phyloP scores from a whole-genome alignment of 2,888 invertebrate genomes.

The Resseliella maxima region DNA sequence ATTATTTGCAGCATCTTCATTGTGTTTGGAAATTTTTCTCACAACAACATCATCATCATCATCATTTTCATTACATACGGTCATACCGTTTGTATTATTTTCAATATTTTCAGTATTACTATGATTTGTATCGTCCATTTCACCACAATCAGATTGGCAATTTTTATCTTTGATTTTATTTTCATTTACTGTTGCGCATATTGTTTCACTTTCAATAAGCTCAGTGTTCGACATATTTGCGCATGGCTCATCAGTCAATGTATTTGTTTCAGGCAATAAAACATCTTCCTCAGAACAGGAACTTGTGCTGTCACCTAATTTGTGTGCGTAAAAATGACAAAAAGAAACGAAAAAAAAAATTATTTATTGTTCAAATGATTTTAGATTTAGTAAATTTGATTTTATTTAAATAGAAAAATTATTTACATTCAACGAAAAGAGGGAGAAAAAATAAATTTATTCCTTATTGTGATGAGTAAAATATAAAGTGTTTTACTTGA shows the following conservation, averaged over 20 bases:
- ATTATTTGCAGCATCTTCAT: slow-evolving; percentile 57
- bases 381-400: not conserved
- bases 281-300: slow-evolving; percentile 57
- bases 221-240: slow-evolving; percentile 45
- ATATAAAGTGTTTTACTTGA: not conserved
- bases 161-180: slow-evolving; percentile 32
- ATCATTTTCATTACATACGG: slow-evolving; percentile 47
- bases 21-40: slow-evolving; percentile 55
- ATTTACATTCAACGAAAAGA: not conserved
- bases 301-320: slow-evolving; percentile 57
- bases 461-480: not conserved
- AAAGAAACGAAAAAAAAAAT: slow-evolving; percentile 21
- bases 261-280: slow-evolving; percentile 56
- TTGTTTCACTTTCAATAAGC: not conserved
- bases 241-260: slow-evolving; percentile 56
- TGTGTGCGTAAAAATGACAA: not conserved
- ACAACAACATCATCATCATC: slow-evolving; percentile 8
- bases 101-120: slow-evolving; percentile 61
- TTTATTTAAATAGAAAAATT: not conserved
- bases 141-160: not conserved
- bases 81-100: slow-evolving; percentile 60
- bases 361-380: too few species aligned
- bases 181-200: not conserved
- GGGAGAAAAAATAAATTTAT: not conserved
- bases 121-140: slow-evolving; percentile 58